phyloP scores from a whole-genome alignment of 2,113 vertebrate genomes.

The Urocynchramus pylzowi region DNA sequence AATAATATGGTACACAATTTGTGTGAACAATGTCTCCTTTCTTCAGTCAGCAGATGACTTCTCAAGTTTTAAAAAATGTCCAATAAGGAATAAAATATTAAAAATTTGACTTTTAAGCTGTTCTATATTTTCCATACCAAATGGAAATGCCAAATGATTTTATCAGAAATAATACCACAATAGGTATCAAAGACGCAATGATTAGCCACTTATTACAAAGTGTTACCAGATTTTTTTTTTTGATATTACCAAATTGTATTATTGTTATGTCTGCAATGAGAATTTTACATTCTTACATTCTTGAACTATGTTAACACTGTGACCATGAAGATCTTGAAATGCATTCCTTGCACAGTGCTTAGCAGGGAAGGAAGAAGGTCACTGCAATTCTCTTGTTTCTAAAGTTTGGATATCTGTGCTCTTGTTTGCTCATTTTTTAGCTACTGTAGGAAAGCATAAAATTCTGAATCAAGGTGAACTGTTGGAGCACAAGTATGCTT shows the following conservation, averaged over 20 bases:
- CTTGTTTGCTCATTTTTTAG: neutral
- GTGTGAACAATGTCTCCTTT: neutral
- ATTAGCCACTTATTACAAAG: neutral
- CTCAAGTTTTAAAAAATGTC: neutral
- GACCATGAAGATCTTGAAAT: neutral
- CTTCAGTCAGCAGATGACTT: neutral
- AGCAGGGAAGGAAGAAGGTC: neutral
- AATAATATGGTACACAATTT: too few species aligned
- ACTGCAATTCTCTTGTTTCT: neutral
- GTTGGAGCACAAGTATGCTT: neutral
- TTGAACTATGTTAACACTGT: neutral
- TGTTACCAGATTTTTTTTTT: neutral
- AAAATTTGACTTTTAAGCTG: neutral
- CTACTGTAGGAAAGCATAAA: neutral
- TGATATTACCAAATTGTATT: neutral
- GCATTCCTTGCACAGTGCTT: neutral
- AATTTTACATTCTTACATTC: neutral
- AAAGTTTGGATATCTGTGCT: neutral
- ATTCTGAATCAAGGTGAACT: neutral
- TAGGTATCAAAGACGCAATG: neutral
- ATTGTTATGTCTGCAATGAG: neutral
- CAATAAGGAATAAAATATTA: neutral
- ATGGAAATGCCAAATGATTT: neutral
- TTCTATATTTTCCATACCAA: neutral
- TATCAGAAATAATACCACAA: neutral